These are phyloP conservation scores for Diadema setosum DNA, from an alignment of 35 echinoderm and acorn worm genomes.

Conservation along the genomic window DNA sequence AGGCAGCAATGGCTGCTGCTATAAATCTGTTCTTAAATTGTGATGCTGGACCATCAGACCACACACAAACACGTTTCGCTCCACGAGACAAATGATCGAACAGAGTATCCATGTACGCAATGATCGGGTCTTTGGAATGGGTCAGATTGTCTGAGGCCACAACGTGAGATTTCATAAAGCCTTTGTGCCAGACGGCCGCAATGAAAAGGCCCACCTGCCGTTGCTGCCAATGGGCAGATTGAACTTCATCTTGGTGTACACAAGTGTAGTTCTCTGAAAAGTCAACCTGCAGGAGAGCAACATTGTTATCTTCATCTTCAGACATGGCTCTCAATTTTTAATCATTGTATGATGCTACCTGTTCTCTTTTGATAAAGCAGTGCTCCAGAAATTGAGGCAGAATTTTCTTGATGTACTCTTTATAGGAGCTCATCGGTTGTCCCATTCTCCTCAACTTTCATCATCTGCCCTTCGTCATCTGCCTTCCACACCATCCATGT, in stretches of 20 bases:
- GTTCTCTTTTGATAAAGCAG: slow-evolving; percentile 46
- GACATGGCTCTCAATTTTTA: slow-evolving; percentile 3
- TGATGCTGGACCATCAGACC: slow-evolving; percentile 58
- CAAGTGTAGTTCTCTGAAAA: slow-evolving; percentile 52
- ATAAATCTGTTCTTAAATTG: slow-evolving; percentile 60
- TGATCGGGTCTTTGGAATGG: slow-evolving; percentile 2
- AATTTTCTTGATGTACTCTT: slow-evolving; percentile 7
- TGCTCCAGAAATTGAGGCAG: slow-evolving; percentile 30
- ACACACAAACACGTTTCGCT: background rate
- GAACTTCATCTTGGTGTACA: slow-evolving; percentile 5
- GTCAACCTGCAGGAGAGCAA: slow-evolving; percentile 30
- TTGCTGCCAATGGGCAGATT: slow-evolving; percentile 37
- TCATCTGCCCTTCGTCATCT: background rate
- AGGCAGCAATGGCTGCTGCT: background rate
- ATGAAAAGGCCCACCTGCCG: slow-evolving; percentile 45
- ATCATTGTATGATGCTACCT: slow-evolving; percentile 38
- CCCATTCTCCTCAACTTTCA: slow-evolving; percentile 14
- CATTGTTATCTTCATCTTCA: background rate
- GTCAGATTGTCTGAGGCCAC: slow-evolving; percentile 7
- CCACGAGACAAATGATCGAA: slow-evolving; percentile 16
- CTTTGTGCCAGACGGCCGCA: slow-evolving; percentile 16
- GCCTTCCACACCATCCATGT: background rate
- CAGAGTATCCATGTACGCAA: background rate
- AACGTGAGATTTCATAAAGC: background rate
- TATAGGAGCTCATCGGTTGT: slow-evolving; percentile 7